A percentile compares a stretch with the other conserved stretches of the same genome.
Conservation (phyloP, 2,113 vertebrate genomes). For the Nansenia antarctica region DNA sequence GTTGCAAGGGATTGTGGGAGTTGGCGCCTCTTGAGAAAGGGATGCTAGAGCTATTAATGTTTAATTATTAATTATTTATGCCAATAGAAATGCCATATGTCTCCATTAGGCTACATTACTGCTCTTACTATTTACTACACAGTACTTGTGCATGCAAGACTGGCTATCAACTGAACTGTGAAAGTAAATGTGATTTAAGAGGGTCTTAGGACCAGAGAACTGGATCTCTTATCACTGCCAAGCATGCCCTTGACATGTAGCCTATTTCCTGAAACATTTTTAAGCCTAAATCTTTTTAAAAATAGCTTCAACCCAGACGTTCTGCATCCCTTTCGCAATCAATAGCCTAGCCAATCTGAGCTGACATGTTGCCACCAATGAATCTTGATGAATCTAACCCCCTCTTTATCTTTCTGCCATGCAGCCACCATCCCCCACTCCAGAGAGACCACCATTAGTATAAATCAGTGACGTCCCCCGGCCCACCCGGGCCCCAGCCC, state of each 20-base stretch:
- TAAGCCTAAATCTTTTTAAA: background rate
- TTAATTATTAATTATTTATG: conserved; percentile 39
- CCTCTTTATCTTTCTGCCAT: background rate
- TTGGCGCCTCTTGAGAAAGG: background rate
- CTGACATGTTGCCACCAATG: background rate
- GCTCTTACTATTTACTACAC: no score
- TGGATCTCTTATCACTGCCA: background rate
- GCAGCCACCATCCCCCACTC: background rate
- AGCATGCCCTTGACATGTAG: conserved; percentile 19
- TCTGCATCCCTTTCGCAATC: conserved; percentile 7
- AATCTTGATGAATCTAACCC: conserved; percentile 6
- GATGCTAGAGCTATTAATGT: background rate
- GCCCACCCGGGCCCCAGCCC: background rate
- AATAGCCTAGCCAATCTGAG: background rate
- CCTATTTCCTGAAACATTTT: conserved; percentile 16
- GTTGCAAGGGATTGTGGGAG: conserved; percentile 13
- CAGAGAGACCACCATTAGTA: background rate
- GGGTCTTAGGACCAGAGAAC: conserved; percentile 14
- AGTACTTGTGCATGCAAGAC: conserved; percentile 35
- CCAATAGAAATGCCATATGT: conserved; percentile 36
- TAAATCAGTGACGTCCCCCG: background rate
- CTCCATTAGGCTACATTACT: conserved; percentile 30
- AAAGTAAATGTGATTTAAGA: conserved; percentile 35
- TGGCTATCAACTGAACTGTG: conserved; percentile 29
- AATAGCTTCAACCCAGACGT: conserved; percentile 32